Evolutionary conservation across 2,888 invertebrate genomes (phyloP).

Genomic region (Leucozona laternaria): DNA sequence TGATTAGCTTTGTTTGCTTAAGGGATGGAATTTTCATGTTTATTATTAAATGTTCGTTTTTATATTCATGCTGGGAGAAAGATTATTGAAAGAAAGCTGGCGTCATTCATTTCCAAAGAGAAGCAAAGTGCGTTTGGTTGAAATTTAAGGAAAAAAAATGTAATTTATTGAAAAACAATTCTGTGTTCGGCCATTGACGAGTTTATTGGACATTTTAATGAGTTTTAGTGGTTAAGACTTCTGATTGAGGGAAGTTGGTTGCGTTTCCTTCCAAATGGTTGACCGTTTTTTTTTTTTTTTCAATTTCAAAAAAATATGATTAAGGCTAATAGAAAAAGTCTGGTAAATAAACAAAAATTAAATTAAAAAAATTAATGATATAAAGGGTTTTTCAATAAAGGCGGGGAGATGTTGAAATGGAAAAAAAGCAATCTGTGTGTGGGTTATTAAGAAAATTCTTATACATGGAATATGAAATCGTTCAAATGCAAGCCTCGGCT

Average conservation of each 20-base stretch:
- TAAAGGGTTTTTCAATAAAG: too few species aligned
- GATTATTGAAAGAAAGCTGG: constrained; percentile 8
- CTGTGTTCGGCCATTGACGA: background rate
- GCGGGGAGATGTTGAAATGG: too few species aligned
- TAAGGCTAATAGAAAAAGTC: background rate
- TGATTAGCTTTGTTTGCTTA: constrained; percentile 51
- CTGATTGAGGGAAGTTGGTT: background rate
- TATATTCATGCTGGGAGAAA: constrained; percentile 50
- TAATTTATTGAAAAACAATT: background rate
- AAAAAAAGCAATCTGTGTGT: too few species aligned
- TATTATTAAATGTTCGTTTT: constrained; percentile 16
- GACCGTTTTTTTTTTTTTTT: background rate
- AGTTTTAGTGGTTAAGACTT: constrained; percentile 59
- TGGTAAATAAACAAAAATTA: background rate
- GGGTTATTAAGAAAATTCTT: too few species aligned
- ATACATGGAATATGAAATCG: too few species aligned
- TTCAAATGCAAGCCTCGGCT: too few species aligned
- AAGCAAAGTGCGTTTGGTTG: constrained; percentile 8
- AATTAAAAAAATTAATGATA: background rate
- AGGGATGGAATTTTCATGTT: constrained; percentile 53
- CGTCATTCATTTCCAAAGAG: constrained; percentile 13
- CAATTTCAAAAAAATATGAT: background rate
- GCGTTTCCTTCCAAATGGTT: background rate
- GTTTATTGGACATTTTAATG: constrained; percentile 67
- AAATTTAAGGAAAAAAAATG: background rate